phyloP scores from a whole-genome alignment of 2,888 invertebrate species.

The Rhogogaster chlorosoma region DNA sequence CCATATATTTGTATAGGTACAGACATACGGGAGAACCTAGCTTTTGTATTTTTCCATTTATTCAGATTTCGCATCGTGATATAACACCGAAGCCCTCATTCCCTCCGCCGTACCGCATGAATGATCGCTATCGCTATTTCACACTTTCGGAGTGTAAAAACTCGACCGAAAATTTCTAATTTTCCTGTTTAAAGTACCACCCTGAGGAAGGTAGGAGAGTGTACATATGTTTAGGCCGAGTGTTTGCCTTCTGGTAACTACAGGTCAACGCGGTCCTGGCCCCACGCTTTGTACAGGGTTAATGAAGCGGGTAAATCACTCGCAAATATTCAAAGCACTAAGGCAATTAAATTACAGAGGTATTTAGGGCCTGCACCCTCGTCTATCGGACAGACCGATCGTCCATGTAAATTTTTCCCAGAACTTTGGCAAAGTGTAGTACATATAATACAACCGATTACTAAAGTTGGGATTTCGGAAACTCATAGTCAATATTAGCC shows the following conservation, averaged over 20 bases:
- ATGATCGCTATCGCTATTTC: neutral
- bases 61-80: neutral
- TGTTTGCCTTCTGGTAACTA: constrained; percentile 13
- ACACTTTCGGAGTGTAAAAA: neutral
- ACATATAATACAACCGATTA: no score
- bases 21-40: neutral
- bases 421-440: neutral
- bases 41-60: constrained; percentile 12
- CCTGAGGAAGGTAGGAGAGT: neutral
- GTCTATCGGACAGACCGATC: neutral
- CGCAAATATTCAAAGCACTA: neutral
- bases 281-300: neutral
- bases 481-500: neutral
- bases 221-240: neutral
- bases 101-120: neutral
- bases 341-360: constrained; percentile 18
- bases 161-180: neutral
- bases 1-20: neutral
- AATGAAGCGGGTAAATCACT: constrained; percentile 27
- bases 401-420: neutral
- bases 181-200: neutral
- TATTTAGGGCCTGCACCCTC: neutral
- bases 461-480: neutral
- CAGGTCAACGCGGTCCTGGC: neutral
- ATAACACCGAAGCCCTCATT: neutral